Base-by-base conservation (phyloP, 2,797 vertebrate species). In the Parotocinclus haroldoi region DNA sequence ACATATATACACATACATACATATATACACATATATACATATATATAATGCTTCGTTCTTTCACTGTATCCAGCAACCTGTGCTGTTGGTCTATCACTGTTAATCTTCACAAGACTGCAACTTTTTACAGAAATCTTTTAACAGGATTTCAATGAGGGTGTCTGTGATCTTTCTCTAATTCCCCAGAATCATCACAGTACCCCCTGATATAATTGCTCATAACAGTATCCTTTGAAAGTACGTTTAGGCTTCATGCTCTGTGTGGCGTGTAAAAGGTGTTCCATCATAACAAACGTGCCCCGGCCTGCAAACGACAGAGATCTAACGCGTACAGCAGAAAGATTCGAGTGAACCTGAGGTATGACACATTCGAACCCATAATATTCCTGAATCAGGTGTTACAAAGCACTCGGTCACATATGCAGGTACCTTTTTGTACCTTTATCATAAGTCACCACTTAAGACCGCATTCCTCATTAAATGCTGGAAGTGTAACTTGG, bases 381-480 rank as follows among this genome's bases (percentile, higher is more conserved):
- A 75, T 78, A 73, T 79, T 78, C 81, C 70, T 74, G 73, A 73
- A 85, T 83, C 81, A 82, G 82, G 81, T 81, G 84, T 82, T 83
- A 80, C 72, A 70, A 85, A 88, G 79, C 83, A 70, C n/a, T n/a
- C 76, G 73, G 74, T 83, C 78, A 69, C 77, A 79, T 79, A 85
- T 82, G 82, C 79, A 85, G 87, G 84, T 86, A 83, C 78, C 69
- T 85, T 75, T 88, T 86, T 71, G 75, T 64, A 78, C 78, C 82
- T 78, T 77, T 80, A 82, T 85, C 79, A 86, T 84, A 85, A 86
- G 71, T 62, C 38, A 73, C 80, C 82, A 84, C 87, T 85, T 85
- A 42, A 48, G 49, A 39, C 40, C 14, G 81, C 79, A 87, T 88
- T 84, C 78, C 76, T 66, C 52, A 10, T 49, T 11, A 17, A 14